phyloP scores from a whole-genome alignment of 1,140 invertebrate genomes.

The Tetranychus urticae region DNA sequence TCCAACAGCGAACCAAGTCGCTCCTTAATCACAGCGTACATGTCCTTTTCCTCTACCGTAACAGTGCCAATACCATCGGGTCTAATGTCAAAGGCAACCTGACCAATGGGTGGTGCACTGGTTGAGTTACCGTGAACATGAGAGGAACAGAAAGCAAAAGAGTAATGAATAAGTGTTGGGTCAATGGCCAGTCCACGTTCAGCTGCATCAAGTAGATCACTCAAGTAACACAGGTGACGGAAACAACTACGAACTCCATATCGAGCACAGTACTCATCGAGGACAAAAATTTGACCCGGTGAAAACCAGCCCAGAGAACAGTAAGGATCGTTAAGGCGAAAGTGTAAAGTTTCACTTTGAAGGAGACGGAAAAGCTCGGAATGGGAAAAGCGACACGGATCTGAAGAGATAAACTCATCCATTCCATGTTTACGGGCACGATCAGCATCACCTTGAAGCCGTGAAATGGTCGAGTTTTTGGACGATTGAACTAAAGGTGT shows the following conservation, averaged over 20 bases:
- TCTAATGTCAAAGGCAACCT: constrained; percentile 23
- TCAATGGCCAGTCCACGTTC: constrained; percentile 89
- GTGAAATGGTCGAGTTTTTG: constrained; percentile 59
- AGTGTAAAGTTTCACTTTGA: constrained; percentile 78
- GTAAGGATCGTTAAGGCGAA: constrained; percentile 83
- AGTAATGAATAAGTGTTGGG: constrained; percentile 92
- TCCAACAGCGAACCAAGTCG: constrained; percentile 70
- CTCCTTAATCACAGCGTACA: constrained; percentile 92
- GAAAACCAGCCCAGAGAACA: constrained; percentile 98
- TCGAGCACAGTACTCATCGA: constrained; percentile 92
- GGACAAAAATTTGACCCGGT: constrained; percentile 88
- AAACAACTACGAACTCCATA: constrained; percentile 93
- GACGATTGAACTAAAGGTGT: constrained; percentile 44
- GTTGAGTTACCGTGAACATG: constrained; percentile 81
- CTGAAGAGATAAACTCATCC: constrained; percentile 95
- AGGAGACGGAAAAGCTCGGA: constrained; percentile 68
- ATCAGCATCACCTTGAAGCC: constrained; percentile 49
- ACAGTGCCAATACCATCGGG: constrained; percentile 96
- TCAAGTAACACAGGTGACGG: constrained; percentile 84
- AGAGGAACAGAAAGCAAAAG: constrained; percentile 93
- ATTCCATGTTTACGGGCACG: constrained; percentile 91
- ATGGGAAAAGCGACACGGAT: constrained; percentile 91
- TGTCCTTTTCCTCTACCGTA: constrained; percentile 87
- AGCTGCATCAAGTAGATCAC: constrained; percentile 67
- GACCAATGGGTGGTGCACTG: constrained; percentile 13